A percentile compares a stretch with the other conserved stretches of the same genome.
phyloP scores from a whole-genome alignment of 2,113 vertebrate genomes.

The Tupaia tana region DNA sequence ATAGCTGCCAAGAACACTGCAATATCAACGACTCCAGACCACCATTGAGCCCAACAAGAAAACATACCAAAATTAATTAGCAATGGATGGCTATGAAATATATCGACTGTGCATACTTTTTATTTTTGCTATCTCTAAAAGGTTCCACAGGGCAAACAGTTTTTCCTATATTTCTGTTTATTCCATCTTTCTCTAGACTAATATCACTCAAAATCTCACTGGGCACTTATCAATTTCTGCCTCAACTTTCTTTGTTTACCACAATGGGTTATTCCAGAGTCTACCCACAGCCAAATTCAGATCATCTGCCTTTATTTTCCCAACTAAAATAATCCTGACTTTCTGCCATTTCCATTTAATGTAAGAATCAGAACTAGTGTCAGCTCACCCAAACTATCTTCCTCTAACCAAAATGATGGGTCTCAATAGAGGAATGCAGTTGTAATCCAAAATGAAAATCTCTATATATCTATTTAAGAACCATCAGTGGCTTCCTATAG shows the following conservation, averaged over 20 bases:
- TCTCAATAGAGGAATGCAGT: not conserved
- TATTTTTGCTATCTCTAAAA: not conserved
- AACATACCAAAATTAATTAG: not conserved
- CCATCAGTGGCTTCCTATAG: not conserved
- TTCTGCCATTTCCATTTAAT: not conserved
- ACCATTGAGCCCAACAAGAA: not conserved
- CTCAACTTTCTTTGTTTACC: slow-evolving; percentile 21
- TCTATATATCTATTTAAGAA: slow-evolving; percentile 22
- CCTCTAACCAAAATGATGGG: slow-evolving; percentile 5
- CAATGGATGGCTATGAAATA: not conserved
- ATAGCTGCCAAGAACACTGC: not conserved
- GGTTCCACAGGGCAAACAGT: not conserved
- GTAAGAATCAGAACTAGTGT: not conserved
- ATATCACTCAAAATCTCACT: not conserved
- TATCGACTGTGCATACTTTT: not conserved
- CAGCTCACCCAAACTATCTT: not conserved
- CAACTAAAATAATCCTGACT: not conserved
- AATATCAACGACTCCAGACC: not conserved
- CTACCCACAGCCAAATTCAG: not conserved
- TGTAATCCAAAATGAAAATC: slow-evolving; percentile 24
- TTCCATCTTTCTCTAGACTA: not conserved
- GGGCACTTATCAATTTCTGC: not conserved
- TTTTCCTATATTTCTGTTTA: slow-evolving; percentile 8
- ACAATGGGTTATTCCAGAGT: not conserved
- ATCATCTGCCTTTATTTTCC: not conserved